Evolutionary conservation across 1,140 invertebrate genomes (phyloP).

Genomic region (Uloborus diversus): DNA sequence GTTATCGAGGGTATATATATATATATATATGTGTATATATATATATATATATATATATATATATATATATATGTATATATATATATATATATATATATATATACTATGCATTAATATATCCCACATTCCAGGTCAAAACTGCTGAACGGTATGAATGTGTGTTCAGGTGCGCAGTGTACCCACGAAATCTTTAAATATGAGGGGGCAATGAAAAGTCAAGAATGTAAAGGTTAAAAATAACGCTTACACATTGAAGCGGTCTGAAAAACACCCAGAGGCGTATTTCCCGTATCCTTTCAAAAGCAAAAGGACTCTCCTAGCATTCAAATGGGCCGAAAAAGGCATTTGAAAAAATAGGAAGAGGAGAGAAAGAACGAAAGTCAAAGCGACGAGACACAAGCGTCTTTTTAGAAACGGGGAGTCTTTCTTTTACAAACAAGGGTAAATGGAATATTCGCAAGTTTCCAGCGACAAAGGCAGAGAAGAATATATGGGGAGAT

Average conservation of each 20-base stretch:
- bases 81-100: too few species aligned
- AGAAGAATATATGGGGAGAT: slow-evolving; percentile 36
- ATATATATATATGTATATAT: too few species aligned
- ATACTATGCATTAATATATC: too few species aligned
- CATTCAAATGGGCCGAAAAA: slow-evolving; percentile 42
- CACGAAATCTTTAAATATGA: too few species aligned
- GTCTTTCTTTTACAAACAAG: slow-evolving; percentile 47
- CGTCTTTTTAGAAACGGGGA: slow-evolving; percentile 12
- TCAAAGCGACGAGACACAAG: slow-evolving; percentile 10
- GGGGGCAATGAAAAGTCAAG: slow-evolving; percentile 11
- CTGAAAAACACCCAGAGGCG: slow-evolving; percentile 27
- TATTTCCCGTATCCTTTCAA: slow-evolving; percentile 11
- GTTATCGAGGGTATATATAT: too few species aligned
- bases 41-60: too few species aligned
- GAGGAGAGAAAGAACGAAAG: too few species aligned
- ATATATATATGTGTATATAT: too few species aligned
- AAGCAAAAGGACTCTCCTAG: slow-evolving; percentile 22
- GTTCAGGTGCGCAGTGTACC: too few species aligned
- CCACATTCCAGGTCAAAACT: too few species aligned
- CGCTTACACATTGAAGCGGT: slow-evolving; percentile 16
- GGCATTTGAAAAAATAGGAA: slow-evolving; percentile 4
- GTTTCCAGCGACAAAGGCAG: slow-evolving; percentile 35
- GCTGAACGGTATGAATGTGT: too few species aligned
- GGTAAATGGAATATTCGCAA: slow-evolving; percentile 37
- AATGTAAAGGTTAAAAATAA: slow-evolving; percentile 10